Conservation (phyloP, 2,797 vertebrate species). For the Mus minutoides region DNA sequence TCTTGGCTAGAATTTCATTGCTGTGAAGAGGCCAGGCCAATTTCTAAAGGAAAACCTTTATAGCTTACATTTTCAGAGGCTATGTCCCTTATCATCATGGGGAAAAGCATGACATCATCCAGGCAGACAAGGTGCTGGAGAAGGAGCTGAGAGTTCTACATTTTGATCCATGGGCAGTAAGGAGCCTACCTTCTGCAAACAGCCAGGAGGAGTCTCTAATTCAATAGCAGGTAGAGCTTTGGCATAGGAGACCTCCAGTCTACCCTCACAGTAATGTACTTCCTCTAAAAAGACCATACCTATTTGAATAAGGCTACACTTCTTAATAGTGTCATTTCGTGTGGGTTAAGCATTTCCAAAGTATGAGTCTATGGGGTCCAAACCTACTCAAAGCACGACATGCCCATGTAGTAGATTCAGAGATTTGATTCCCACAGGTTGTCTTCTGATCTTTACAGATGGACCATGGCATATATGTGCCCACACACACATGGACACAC, state of each 20-base stretch:
- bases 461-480: not conserved
- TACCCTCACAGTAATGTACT: not conserved
- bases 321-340: not conserved
- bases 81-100: not conserved
- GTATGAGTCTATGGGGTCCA: not conserved
- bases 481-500: not conserved
- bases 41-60: not conserved
- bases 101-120: not conserved
- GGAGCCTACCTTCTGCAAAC: not conserved
- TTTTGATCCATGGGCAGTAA: not conserved
- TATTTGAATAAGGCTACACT: not conserved
- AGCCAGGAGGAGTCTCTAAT: not conserved
- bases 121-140: not conserved
- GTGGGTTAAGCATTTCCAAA: not conserved
- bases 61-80: not conserved
- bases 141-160: not conserved
- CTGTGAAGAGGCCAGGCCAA: not conserved
- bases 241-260: no score
- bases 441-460: not conserved
- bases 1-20: not conserved
- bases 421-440: not conserved
- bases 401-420: not conserved
- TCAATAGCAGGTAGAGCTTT: not conserved
- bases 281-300: not conserved
- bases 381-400: not conserved